A percentile compares a stretch with the other conserved stretches of the same genome.
phyloP scores from a whole-genome alignment of 2,113 vertebrate species.

The Cyprinodon variegatus region DNA sequence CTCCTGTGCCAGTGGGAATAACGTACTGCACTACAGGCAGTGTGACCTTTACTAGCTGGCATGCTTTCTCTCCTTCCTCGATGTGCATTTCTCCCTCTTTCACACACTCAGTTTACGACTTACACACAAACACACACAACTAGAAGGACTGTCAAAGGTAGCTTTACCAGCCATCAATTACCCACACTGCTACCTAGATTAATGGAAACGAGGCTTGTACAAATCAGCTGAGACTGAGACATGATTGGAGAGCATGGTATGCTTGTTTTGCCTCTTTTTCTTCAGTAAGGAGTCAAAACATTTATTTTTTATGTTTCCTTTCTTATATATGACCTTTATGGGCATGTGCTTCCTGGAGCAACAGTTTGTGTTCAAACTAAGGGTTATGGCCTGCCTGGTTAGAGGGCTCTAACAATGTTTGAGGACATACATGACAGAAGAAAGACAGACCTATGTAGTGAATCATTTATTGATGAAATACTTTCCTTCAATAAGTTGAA shows the following conservation, averaged over 20 bases:
- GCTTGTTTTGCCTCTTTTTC: slow-evolving; percentile 38
- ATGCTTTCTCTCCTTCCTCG: slow-evolving; percentile 44
- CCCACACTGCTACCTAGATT: slow-evolving; percentile 49
- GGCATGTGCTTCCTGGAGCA: slow-evolving; percentile 43
- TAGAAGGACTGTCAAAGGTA: slow-evolving; percentile 51
- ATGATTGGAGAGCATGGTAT: slow-evolving; percentile 41
- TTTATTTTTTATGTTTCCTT: slow-evolving; percentile 46
- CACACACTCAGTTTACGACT: slow-evolving; percentile 49
- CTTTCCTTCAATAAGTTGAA: too few species aligned
- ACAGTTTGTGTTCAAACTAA: slow-evolving; percentile 60
- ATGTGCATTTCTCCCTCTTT: slow-evolving; percentile 23
- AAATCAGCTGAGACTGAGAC: slow-evolving; percentile 46
- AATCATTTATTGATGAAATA: neutral
- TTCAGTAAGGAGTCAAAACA: slow-evolving; percentile 48
- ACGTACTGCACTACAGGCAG: slow-evolving; percentile 70
- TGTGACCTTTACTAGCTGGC: slow-evolving; percentile 72
- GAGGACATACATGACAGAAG: slow-evolving; percentile 2
- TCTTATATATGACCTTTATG: slow-evolving; percentile 70
- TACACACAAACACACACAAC: slow-evolving; percentile 42
- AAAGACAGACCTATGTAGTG: neutral
- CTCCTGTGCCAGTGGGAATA: slow-evolving; percentile 72
- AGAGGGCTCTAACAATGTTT: slow-evolving; percentile 44
- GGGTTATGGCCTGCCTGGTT: slow-evolving; percentile 55
- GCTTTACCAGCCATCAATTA: slow-evolving; percentile 62
- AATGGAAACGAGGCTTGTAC: slow-evolving; percentile 49